Percentiles rank a stretch among this genome's conserved stretches.
phyloP scores from a whole-genome alignment of 2,113 vertebrate species.

The Nyctereutes procyonoides region DNA sequence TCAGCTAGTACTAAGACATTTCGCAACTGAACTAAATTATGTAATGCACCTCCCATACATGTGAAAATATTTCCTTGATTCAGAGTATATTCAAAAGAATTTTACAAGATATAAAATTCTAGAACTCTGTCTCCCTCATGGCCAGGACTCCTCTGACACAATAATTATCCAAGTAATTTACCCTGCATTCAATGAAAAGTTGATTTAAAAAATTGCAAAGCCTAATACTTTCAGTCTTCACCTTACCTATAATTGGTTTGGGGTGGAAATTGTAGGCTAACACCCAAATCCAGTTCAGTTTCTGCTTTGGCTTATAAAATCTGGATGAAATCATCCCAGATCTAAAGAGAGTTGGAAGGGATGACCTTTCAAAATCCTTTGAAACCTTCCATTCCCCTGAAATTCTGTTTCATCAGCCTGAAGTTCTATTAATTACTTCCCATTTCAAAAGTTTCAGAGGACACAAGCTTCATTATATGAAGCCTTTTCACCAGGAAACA shows the following conservation, averaged over 20 bases:
- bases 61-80: slow-evolving; percentile 6
- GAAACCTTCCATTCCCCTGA: background rate
- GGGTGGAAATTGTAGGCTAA: background rate
- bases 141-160: background rate
- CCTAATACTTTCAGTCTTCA: background rate
- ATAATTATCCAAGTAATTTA: slow-evolving; percentile 23
- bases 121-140: background rate
- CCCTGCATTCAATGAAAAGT: background rate
- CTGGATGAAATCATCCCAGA: background rate
- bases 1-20: background rate
- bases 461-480: background rate
- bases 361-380: slow-evolving; percentile 8
- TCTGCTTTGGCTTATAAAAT: background rate
- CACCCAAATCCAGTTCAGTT: background rate
- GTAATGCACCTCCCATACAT: background rate
- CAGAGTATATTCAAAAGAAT: slow-evolving; percentile 13
- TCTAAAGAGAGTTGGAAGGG: background rate
- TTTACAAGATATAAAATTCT: background rate
- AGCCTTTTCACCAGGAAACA: background rate
- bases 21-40: background rate
- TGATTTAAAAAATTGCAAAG: background rate
- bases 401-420: background rate
- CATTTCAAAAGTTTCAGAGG: slow-evolving; percentile 19
- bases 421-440: background rate
- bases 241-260: background rate